A percentile compares a stretch with the other conserved stretches of the same genome.
Evolutionary conservation across 2,888 invertebrate species (phyloP).

Genomic region (Dioctria linearis): DNA sequence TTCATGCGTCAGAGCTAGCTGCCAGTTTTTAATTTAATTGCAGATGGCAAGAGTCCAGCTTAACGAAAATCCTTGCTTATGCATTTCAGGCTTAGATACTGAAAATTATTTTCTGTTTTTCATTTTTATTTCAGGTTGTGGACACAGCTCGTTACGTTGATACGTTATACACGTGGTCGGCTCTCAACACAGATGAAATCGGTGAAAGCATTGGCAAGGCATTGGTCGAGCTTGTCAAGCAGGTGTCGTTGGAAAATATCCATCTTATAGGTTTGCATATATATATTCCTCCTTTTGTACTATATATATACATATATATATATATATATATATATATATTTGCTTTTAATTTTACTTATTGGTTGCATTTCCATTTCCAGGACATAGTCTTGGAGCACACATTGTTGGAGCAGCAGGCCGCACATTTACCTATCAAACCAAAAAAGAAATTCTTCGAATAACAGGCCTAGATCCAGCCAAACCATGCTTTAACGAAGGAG

Average conservation of each 20-base stretch:
- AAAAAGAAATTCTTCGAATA: constrained; percentile 64
- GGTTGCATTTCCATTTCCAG: constrained; percentile 57
- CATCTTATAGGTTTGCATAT: constrained; percentile 66
- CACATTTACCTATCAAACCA: constrained; percentile 64
- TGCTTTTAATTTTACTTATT: neutral
- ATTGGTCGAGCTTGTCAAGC: constrained; percentile 64
- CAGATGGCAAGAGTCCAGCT: neutral
- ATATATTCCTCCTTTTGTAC: neutral
- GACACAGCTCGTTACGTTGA: constrained; percentile 67
- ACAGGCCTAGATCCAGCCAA: constrained; percentile 70
- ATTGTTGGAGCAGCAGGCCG: constrained; percentile 67
- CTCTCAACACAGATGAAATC: constrained; percentile 68
- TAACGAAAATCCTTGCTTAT: neutral
- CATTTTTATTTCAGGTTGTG: constrained; percentile 63
- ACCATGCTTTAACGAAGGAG: constrained; percentile 67
- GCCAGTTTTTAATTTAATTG: too few relatives aligned
- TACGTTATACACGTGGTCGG: constrained; percentile 69
- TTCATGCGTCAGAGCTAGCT: too few relatives aligned
- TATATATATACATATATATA: too few relatives aligned
- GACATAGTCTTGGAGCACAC: constrained; percentile 69
- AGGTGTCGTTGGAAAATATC: constrained; percentile 64
- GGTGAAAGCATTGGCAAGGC: constrained; percentile 66
- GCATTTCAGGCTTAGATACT: neutral
- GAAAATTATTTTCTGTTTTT: too few relatives aligned
- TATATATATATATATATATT: too few relatives aligned